These are phyloP conservation scores for Odiellus spinosus DNA, from an alignment of 2,888 invertebrate species.

Conservation along the genomic window DNA sequence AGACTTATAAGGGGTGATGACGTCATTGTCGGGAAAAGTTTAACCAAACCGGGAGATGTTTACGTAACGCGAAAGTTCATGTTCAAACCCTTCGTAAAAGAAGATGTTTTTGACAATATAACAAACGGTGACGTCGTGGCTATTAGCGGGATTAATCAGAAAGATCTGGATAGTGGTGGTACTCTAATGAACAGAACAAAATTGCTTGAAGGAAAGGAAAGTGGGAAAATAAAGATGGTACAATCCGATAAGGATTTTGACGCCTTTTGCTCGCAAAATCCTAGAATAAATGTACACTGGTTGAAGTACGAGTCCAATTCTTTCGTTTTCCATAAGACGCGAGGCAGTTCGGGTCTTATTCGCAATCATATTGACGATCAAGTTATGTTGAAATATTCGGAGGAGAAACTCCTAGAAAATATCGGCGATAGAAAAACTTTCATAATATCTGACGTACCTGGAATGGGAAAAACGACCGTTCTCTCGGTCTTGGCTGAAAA, in stretches of 20 bases:
- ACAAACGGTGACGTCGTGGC: background rate
- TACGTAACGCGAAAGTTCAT: background rate
- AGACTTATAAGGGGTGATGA: too few relatives aligned
- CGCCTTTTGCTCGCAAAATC: background rate
- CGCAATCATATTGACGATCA: background rate
- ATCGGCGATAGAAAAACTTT: background rate
- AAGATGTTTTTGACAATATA: background rate
- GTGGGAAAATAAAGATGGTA: background rate
- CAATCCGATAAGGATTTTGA: background rate
- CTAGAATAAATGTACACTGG: background rate
- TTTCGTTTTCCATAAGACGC: background rate
- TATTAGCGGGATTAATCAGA: background rate
- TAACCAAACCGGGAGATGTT: too few relatives aligned
- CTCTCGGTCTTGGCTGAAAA: background rate
- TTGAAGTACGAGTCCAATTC: background rate
- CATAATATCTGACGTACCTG: background rate
- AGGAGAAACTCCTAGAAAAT: background rate
- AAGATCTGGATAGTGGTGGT: too few relatives aligned
- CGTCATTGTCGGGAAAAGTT: too few relatives aligned
- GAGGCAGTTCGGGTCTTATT: background rate
- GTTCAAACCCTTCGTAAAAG: background rate
- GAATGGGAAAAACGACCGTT: conserved; percentile 4
- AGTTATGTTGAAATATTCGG: background rate
- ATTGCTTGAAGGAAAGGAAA: too few relatives aligned
- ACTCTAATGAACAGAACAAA: background rate